A percentile compares a stretch with the other conserved stretches of the same genome.
Evolutionary conservation across 2,888 invertebrate genomes (phyloP).

Genomic region (Elgonia sp.): DNA sequence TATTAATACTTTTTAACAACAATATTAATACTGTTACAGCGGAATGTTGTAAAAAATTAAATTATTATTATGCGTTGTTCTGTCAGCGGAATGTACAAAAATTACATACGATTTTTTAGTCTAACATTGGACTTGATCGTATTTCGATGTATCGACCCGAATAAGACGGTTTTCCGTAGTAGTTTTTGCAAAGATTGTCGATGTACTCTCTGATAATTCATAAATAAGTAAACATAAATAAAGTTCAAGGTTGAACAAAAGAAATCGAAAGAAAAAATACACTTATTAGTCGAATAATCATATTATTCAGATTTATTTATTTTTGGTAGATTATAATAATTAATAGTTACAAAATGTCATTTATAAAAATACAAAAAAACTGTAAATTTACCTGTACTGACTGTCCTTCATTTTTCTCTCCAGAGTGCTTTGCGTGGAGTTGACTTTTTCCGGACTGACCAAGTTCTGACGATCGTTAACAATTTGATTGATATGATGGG

Average conservation of each 20-base stretch:
- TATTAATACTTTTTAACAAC: conserved; percentile 40
- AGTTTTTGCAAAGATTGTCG: conserved; percentile 71
- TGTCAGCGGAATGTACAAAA: conserved; percentile 56
- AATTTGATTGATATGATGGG: conserved; percentile 81
- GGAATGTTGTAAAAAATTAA: conserved; percentile 21
- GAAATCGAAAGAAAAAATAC: background rate
- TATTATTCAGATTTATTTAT: no score
- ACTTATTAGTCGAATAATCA: no score
- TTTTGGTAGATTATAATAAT: no score
- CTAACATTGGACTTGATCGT: conserved; percentile 54
- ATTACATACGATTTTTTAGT: conserved; percentile 69
- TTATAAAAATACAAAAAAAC: background rate
- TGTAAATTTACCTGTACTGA: conserved; percentile 75
- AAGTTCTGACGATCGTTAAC: conserved; percentile 81
- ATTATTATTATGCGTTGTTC: conserved; percentile 39
- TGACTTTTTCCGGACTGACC: conserved; percentile 85
- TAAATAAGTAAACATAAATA: conserved; percentile 43
- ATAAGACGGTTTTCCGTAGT: conserved; percentile 67
- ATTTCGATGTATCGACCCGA: conserved; percentile 66
- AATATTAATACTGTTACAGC: conserved; percentile 62
- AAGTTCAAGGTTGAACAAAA: conserved; percentile 15
- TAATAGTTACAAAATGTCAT: no score
- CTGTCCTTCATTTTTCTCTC: conserved; percentile 84
- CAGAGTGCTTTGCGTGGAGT: conserved; percentile 84
- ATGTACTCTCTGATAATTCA: conserved; percentile 71